A percentile compares a stretch with the other conserved stretches of the same genome.
Evolutionary conservation across 2,113 vertebrate species (phyloP).

Genomic region (Cynoglossus semilaevis): DNA sequence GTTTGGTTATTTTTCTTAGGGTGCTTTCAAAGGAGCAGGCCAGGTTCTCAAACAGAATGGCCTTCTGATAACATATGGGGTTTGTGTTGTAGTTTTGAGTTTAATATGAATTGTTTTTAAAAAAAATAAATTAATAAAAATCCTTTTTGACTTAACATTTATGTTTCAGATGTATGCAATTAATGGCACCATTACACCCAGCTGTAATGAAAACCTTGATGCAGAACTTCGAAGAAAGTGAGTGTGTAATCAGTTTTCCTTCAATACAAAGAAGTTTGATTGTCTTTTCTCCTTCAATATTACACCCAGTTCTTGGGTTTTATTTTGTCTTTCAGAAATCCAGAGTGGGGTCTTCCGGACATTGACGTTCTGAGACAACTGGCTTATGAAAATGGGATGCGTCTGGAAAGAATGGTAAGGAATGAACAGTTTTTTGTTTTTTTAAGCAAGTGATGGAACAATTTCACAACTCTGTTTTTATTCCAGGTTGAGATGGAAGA

Average conservation of each 20-base stretch:
- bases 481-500: slow-evolving; percentile 75
- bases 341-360: slow-evolving; percentile 77
- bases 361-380: slow-evolving; percentile 73
- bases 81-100: slow-evolving; percentile 25
- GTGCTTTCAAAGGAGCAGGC: slow-evolving; percentile 69
- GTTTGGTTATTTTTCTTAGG: slow-evolving; percentile 37
- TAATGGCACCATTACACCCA: slow-evolving; percentile 74
- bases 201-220: slow-evolving; percentile 71
- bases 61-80: slow-evolving; percentile 72
- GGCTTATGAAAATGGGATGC: slow-evolving; percentile 61
- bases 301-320: not conserved
- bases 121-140: too few species aligned
- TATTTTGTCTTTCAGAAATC: slow-evolving; percentile 59
- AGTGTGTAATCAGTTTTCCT: not conserved
- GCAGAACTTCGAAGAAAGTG: slow-evolving; percentile 62
- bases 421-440: not conserved
- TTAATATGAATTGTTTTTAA: not conserved
- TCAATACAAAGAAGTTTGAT: not conserved
- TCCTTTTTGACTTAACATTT: too few species aligned
- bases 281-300: not conserved
- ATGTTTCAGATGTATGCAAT: slow-evolving; percentile 69
- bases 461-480: slow-evolving; percentile 10
- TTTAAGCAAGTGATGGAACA: not conserved
- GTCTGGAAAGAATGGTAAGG: slow-evolving; percentile 73
- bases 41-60: slow-evolving; percentile 69